These are phyloP conservation scores for Pseudotriccus pelzelni DNA, from an alignment of 2,797 vertebrate genomes.

Conservation along the genomic window DNA sequence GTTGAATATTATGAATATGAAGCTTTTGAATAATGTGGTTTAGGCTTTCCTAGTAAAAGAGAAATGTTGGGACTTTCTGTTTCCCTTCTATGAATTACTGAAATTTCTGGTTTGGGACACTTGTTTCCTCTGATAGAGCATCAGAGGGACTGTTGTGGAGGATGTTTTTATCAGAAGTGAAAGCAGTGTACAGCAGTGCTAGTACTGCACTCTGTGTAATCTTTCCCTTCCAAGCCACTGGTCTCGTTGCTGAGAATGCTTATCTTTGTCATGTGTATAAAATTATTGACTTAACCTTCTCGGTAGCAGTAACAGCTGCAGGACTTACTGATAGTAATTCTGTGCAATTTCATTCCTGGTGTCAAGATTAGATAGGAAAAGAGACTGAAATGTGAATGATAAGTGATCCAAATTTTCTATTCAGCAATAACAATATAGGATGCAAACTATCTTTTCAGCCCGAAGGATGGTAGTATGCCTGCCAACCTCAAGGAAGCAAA, in stretches of 20 bases:
- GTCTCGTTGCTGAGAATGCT: neutral
- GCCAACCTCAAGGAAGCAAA: neutral
- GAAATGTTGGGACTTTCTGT: neutral
- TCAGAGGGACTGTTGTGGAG: neutral
- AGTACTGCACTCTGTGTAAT: neutral
- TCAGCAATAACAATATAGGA: neutral
- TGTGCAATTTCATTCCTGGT: neutral
- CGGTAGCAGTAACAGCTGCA: neutral
- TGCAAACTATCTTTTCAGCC: neutral
- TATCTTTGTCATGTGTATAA: neutral
- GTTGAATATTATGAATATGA: neutral
- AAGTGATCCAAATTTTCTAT: neutral
- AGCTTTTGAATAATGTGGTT: neutral
- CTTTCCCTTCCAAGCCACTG: neutral
- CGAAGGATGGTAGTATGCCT: neutral
- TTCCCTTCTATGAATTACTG: neutral
- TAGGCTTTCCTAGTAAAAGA: neutral
- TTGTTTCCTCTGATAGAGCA: neutral
- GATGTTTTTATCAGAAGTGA: neutral
- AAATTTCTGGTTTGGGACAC: neutral
- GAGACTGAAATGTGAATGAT: neutral
- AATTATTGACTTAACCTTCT: slow-evolving; percentile 2
- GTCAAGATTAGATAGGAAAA: neutral
- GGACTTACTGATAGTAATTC: neutral
- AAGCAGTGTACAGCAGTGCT: neutral